These are phyloP conservation scores for Phaethon lepturus DNA, from an alignment of 2,113 vertebrate species.

Conservation along the genomic window DNA sequence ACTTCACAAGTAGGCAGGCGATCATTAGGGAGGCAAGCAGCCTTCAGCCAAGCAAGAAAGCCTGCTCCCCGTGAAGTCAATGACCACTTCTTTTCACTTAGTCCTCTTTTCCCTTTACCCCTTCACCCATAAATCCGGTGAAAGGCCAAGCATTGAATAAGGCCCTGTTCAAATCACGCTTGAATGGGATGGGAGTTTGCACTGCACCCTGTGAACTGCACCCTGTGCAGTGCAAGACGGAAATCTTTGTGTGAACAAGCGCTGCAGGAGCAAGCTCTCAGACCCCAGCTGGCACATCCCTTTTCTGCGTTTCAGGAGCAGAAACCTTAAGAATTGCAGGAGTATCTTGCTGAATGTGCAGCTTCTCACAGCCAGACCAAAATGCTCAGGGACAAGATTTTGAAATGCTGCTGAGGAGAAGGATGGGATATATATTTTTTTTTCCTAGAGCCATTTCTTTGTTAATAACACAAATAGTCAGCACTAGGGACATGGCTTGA, in stretches of 20 bases:
- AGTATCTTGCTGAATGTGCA: fast-evolving
- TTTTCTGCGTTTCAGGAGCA: neutral
- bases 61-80: neutral
- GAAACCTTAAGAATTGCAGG: neutral
- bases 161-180: neutral
- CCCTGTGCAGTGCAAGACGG: neutral
- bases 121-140: neutral
- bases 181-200: neutral
- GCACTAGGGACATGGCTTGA: neutral
- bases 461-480: neutral
- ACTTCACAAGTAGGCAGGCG: neutral
- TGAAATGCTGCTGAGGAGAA: neutral
- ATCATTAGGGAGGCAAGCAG: neutral
- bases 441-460: neutral
- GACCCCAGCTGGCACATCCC: neutral
- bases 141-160: neutral
- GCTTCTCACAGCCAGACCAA: neutral
- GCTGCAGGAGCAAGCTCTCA: neutral
- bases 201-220: neutral
- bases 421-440: neutral
- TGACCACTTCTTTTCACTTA: neutral
- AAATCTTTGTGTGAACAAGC: neutral
- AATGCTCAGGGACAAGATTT: neutral
- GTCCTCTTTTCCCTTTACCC: neutral
- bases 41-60: neutral